Base-by-base conservation (phyloP, 2,113 vertebrate genomes). In the Arvicanthis niloticus region DNA sequence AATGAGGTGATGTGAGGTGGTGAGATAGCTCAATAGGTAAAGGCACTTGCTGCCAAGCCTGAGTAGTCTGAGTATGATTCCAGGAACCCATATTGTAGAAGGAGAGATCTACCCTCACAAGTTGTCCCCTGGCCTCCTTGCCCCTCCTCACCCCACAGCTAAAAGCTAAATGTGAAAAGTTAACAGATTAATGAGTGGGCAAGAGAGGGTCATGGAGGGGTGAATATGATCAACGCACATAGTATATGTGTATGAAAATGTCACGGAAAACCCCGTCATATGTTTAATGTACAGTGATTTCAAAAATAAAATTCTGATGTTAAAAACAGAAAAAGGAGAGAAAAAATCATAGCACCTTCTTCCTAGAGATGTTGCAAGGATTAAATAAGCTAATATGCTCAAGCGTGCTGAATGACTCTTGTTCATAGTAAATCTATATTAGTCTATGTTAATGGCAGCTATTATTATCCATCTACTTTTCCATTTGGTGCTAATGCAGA, bases 351-450 rank as follows among this genome's bases (percentile, higher is more conserved):
- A 67, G 40, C 34, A 67, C 9, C 19, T 87, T 37, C 58, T 93
- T 95, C 56, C 58, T 95, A 76, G 67, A 75, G 56, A 51, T 76
- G 26, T 56, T 53, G 17, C 16, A 95, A 88, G 45, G 73, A 87
- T 21, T 65, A 21, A 67, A 51, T 29, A 10, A 70, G 13, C 80
- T 91, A 88, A 51, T 68, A 34, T 45, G 3, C 34, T 24, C 17
- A 65, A 88, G 37, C 2, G 24, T 91, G 37, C 73, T 70, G 62
- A 89, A 77, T 51, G 31, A 7, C 42, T 45, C 76, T 76, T 91
- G 73, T 81, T 93, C 37, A n/a, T 19, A 76, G 24, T 34, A 84
- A 34, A 34, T 48, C 10, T 82, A 24, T 58, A 24, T 81, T 58
- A 81, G 53, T 81, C 60, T 89, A 3, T 89, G 67, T 65, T 93